Conservation (phyloP, 2,113 vertebrate genomes). For the Aspidoscelis tigris region DNA sequence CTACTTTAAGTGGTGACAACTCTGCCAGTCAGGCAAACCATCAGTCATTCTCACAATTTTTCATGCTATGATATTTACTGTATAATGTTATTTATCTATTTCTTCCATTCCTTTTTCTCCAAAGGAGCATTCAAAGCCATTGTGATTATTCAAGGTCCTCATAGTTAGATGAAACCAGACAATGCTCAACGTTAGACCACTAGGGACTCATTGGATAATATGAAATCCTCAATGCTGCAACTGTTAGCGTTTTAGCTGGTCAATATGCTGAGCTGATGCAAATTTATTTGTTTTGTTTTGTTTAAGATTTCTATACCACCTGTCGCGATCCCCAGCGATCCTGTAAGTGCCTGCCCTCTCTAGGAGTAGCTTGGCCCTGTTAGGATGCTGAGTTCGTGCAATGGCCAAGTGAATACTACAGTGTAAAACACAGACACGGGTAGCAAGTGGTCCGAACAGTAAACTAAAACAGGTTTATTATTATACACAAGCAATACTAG, state of each 20-base stretch:
- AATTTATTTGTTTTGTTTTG: too few relatives aligned
- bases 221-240: background rate
- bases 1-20: slow-evolving; percentile 1
- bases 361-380: too few relatives aligned
- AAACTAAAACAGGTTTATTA: too few relatives aligned
- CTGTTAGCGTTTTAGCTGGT: background rate
- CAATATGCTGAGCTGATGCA: too few relatives aligned
- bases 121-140: background rate
- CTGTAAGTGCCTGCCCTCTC: too few relatives aligned
- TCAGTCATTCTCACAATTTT: background rate
- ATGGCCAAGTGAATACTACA: too few relatives aligned
- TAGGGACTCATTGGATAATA: background rate
- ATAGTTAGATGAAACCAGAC: background rate
- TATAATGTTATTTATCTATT: background rate
- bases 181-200: background rate
- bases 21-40: background rate
- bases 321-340: too few relatives aligned
- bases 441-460: too few relatives aligned
- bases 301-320: too few relatives aligned
- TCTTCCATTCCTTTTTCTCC: background rate
- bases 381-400: too few relatives aligned
- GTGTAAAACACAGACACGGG: too few relatives aligned
- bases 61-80: background rate
- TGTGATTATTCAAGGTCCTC: background rate
- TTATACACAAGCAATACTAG: too few relatives aligned